Evolutionary conservation across 2,113 vertebrate species (phyloP).

Genomic region (Aldabrachelys gigantea): DNA sequence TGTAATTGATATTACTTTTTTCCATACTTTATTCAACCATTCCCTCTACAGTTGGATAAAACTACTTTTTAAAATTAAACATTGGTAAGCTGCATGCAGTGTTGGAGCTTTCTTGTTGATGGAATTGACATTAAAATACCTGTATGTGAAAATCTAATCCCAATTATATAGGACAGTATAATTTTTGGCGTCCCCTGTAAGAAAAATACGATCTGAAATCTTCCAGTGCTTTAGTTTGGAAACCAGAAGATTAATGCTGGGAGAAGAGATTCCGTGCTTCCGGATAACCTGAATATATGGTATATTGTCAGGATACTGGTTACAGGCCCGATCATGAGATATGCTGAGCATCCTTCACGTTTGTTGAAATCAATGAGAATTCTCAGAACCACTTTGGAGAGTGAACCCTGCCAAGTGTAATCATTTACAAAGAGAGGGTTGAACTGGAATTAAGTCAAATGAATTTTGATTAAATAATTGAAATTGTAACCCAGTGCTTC

Average conservation of each 20-base stretch:
- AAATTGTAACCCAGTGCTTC: conserved; percentile 53
- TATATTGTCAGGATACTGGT: not conserved
- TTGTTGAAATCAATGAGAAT: rapidly evolving
- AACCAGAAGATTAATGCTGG: not conserved
- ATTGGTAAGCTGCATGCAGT: not conserved
- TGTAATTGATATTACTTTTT: not conserved
- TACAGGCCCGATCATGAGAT: not conserved
- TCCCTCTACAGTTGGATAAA: not conserved
- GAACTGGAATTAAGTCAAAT: conserved; percentile 76
- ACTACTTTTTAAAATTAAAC: conserved; percentile 47
- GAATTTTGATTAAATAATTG: conserved; percentile 75
- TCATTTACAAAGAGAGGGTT: not conserved
- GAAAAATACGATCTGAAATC: not conserved
- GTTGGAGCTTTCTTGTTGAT: conserved; percentile 27
- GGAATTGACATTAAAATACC: not conserved
- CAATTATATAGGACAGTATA: rapidly evolving
- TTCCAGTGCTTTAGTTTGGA: not conserved
- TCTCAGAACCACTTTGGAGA: not conserved
- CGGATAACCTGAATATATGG: rapidly evolving
- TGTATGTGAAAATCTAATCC: conserved; percentile 30
- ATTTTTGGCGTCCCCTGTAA: not conserved
- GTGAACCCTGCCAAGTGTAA: not conserved
- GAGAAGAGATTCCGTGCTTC: not conserved
- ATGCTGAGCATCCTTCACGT: not conserved
- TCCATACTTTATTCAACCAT: not conserved